Percentiles rank a stretch among this genome's conserved stretches.
Evolutionary conservation across 2,113 vertebrate genomes (phyloP).

Genomic region (Mus pahari): DNA sequence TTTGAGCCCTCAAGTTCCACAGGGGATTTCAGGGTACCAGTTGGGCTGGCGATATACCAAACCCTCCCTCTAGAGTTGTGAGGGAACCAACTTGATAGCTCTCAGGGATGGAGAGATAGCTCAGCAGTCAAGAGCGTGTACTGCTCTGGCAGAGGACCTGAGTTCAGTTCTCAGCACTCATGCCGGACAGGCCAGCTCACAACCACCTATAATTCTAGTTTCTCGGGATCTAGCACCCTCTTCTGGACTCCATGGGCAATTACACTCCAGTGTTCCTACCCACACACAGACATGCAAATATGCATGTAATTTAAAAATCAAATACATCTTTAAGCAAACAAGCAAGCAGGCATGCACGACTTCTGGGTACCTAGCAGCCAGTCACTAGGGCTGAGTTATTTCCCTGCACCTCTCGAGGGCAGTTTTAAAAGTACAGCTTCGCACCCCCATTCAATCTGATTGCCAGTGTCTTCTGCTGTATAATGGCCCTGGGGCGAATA

Average conservation of each 20-base stretch:
- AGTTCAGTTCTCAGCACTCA: background rate
- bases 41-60: fast-evolving
- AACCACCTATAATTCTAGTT: background rate
- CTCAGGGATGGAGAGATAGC: background rate
- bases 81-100: background rate
- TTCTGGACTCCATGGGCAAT: background rate
- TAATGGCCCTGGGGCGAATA: background rate
- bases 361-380: background rate
- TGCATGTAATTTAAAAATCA: background rate
- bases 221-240: background rate
- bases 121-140: background rate
- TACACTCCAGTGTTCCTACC: too few species aligned
- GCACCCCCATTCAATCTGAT: background rate
- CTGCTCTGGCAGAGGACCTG: too few species aligned
- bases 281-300: background rate
- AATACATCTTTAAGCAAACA: background rate
- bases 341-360: background rate
- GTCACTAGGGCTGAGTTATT: background rate
- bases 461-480: background rate
- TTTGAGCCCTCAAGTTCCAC: fast-evolving
- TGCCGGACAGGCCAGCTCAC: background rate
- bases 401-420: background rate
- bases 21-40: fast-evolving
- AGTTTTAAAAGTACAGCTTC: background rate
- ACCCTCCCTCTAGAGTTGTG: too few species aligned